phyloP scores from a whole-genome alignment of 2,797 vertebrate species.

The Cirrhinus molitorella region DNA sequence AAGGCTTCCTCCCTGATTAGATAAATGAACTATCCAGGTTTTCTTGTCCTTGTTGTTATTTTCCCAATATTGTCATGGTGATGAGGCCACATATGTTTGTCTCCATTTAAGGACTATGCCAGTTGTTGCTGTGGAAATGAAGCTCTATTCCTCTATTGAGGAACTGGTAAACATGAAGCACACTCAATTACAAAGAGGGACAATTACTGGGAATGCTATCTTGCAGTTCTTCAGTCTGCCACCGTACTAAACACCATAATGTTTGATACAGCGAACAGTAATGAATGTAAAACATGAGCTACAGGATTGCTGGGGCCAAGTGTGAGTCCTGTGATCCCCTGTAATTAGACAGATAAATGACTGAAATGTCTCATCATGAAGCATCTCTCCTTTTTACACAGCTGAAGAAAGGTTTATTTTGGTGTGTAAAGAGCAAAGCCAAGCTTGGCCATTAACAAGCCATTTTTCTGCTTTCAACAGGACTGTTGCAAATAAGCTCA shows the following conservation, averaged over 20 bases:
- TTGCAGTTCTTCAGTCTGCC: not conserved
- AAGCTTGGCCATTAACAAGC: slow-evolving; percentile 71
- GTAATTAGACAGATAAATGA: slow-evolving; percentile 69
- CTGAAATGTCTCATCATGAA: slow-evolving; percentile 65
- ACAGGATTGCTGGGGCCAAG: slow-evolving; percentile 67
- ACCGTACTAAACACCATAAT: slow-evolving; percentile 3
- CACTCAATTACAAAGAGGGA: slow-evolving; percentile 62
- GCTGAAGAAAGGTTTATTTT: slow-evolving; percentile 72
- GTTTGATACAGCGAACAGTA: slow-evolving; percentile 61
- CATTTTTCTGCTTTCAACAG: slow-evolving; percentile 65
- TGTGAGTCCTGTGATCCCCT: slow-evolving; percentile 63
- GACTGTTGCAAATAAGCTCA: slow-evolving; percentile 16
- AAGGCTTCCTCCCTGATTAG: slow-evolving; percentile 72
- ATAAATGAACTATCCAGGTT: slow-evolving; percentile 67
- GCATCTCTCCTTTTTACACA: slow-evolving; percentile 58
- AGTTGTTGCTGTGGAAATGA: slow-evolving; percentile 59
- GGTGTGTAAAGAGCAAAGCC: slow-evolving; percentile 54
- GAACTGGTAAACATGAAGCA: slow-evolving; percentile 55
- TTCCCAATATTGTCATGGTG: slow-evolving; percentile 65
- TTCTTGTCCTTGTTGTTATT: slow-evolving; percentile 58
- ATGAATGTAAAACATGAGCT: slow-evolving; percentile 66
- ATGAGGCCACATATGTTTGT: slow-evolving; percentile 59
- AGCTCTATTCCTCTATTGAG: slow-evolving; percentile 28
- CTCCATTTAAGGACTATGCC: slow-evolving; percentile 57
- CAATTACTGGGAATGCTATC: not conserved